Evolutionary conservation across 64 coral and sea anemone species (phyloP).

Genomic region (Acropora yongei): DNA sequence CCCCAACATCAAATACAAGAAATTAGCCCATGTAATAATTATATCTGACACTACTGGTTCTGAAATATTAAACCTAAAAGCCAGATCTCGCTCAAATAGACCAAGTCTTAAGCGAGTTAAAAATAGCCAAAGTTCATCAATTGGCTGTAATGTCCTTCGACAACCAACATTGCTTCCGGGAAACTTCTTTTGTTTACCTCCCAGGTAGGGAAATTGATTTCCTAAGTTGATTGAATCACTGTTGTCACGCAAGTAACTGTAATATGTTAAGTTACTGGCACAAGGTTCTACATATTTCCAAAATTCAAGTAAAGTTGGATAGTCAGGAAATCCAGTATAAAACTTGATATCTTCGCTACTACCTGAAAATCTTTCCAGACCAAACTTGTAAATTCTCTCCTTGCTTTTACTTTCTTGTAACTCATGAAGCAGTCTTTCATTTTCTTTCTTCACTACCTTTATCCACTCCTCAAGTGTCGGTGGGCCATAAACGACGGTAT

Average conservation of each 20-base stretch:
- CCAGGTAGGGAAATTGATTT: too few species aligned
- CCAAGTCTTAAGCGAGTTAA: too few species aligned
- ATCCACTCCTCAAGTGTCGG: background rate
- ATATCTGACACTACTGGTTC: too few species aligned
- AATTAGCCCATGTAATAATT: conserved; percentile 27
- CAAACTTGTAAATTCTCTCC: background rate
- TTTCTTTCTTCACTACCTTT: background rate
- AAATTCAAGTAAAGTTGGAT: background rate
- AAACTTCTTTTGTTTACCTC: background rate
- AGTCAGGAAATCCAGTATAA: background rate
- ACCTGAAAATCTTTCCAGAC: background rate
- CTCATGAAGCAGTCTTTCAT: background rate
- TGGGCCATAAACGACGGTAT: background rate
- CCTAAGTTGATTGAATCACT: too few species aligned
- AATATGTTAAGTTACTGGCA: background rate
- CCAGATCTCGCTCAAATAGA: too few species aligned
- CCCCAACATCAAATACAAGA: conserved; percentile 1
- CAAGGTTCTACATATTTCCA: conserved; percentile 14
- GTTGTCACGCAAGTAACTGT: too few species aligned
- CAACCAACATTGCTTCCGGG: background rate
- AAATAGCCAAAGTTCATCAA: too few species aligned
- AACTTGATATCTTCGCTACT: background rate
- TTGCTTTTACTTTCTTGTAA: background rate
- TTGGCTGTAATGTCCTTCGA: too few species aligned
- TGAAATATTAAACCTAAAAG: too few species aligned